Evolutionary conservation across 2,113 vertebrate genomes (phyloP).

Genomic region (Pachypanchax playfairii): DNA sequence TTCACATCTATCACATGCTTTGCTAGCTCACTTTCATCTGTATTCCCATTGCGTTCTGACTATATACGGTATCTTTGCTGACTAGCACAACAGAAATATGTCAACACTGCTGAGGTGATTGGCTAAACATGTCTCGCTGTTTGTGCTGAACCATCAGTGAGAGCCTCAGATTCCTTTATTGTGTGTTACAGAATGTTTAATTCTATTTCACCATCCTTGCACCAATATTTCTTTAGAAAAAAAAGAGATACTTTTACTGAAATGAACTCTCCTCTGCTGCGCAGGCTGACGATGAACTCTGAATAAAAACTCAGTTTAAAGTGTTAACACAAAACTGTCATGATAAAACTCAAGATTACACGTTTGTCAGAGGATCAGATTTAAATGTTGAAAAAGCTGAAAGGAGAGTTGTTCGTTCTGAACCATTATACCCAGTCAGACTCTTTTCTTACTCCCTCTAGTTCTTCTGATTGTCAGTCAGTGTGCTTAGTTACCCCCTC

Average conservation of each 20-base stretch:
- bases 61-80: constrained; percentile 37
- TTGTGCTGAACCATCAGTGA: constrained; percentile 7
- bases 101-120: constrained; percentile 39
- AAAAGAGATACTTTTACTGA: background rate
- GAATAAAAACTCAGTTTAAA: constrained; percentile 1
- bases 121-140: constrained; percentile 23
- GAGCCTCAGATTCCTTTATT: background rate
- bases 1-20: constrained; percentile 12
- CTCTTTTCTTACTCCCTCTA: constrained; percentile 25
- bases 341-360: background rate
- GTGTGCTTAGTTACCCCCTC: constrained; percentile 39
- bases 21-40: constrained; percentile 37
- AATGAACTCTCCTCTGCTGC: background rate
- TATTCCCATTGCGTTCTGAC: constrained; percentile 48
- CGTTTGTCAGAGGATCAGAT: background rate
- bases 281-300: constrained; percentile 15
- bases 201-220: constrained; percentile 2
- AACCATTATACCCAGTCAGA: background rate
- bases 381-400: background rate
- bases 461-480: constrained; percentile 33
- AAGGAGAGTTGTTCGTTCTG: background rate
- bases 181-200: background rate
- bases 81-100: constrained; percentile 24
- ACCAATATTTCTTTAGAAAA: background rate
- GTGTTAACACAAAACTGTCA: background rate